Conservation (phyloP, 2,888 invertebrate species). For the Crepidodera aurea region DNA sequence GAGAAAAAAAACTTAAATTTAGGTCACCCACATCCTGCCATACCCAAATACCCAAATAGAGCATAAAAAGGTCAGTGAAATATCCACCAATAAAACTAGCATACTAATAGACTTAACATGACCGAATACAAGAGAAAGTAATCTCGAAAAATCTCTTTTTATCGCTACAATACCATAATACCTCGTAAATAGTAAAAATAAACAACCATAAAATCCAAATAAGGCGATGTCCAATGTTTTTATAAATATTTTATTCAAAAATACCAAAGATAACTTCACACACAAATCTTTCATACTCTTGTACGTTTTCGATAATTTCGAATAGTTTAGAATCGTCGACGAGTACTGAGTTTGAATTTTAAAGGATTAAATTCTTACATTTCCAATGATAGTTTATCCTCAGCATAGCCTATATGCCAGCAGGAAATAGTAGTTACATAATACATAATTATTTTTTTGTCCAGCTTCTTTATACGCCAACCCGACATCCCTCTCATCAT, state of each 20-base stretch:
- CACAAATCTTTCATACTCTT: slow-evolving; percentile 36
- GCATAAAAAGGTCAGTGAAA: no score
- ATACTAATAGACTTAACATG: slow-evolving; percentile 10
- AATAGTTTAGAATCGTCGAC: slow-evolving; percentile 34
- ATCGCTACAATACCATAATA: slow-evolving; percentile 24
- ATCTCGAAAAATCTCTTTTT: slow-evolving; percentile 24
- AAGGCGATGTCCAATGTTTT: slow-evolving; percentile 36
- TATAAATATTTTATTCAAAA: slow-evolving; percentile 38
- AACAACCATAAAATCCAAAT: slow-evolving; percentile 37
- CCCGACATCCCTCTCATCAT: no score
- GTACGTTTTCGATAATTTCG: slow-evolving; percentile 37
- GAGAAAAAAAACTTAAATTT: no score
- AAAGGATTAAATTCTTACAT: slow-evolving; percentile 29
- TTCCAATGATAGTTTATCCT: neutral
- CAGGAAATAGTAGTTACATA: neutral
- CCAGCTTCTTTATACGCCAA: no score
- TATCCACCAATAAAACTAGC: no score
- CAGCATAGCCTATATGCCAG: neutral
- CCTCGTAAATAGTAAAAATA: slow-evolving; percentile 31
- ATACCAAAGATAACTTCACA: slow-evolving; percentile 37
- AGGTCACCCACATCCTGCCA: no score
- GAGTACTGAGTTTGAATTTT: slow-evolving; percentile 32
- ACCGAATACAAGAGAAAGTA: slow-evolving; percentile 18
- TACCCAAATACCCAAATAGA: no score
- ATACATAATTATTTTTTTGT: no score